Evolutionary conservation across 2,888 invertebrate genomes (phyloP), one percentile per base, ranked within the genome.

Genomic region (Tholera decimalis): DNA sequence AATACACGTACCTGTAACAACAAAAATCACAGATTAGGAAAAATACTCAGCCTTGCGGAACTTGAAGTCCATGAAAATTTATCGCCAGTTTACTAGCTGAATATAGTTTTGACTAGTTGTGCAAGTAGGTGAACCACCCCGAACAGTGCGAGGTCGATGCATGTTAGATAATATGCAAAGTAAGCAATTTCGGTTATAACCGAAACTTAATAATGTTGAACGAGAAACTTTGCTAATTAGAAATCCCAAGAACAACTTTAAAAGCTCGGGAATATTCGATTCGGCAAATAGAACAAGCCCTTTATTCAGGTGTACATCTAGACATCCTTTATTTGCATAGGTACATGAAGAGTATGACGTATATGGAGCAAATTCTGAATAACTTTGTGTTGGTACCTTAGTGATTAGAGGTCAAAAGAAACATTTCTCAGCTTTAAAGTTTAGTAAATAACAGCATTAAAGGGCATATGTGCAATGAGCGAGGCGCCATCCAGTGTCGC

Each of bases 1-100:
- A 18, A 7, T 9, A 46, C 15, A 63, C 37, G 28, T 63, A 72
- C 73, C 67, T 64, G 73, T 15, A 70, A 58, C 37, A 39, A 65
- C 3, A 63, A 30, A 41, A 44, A 44, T 28, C 18, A 49, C 2
- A 18, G 11, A 30, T 67, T 26, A 37, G 26, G 20, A 9, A 22
- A 33, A 51, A 22, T 51, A 44, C n/a, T n/a, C n/a, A 35, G 9
- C 22, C 15, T 1, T 4, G 26, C 24, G 18, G 28, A 37, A 44
- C 18, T 37, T 22, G 5, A 30, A 30, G 30, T 18, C 18, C 11
- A 30, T 37, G 28, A 37, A 44, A 50, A 20, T 30, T 33, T 20
- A 22, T 33, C 26, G 9, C 5, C 20, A 11, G 13, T 30, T 13
- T 13, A 26, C 22, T 33, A 22, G 20, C 28, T 44, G 2, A 22